Evolutionary conservation across 2,888 invertebrate genomes (phyloP).

Genomic region (Caradrina kadenii): DNA sequence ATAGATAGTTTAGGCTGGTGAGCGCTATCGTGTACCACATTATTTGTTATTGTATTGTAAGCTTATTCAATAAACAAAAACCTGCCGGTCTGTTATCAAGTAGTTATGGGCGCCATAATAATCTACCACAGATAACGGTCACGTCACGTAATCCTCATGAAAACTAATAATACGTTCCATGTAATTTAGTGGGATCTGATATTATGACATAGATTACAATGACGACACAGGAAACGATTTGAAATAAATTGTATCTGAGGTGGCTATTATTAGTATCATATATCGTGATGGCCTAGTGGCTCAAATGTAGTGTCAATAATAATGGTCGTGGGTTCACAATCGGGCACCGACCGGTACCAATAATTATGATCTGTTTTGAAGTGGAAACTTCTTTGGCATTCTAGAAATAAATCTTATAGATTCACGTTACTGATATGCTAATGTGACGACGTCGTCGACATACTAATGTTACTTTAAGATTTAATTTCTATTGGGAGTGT

Average conservation of each 20-base stretch:
- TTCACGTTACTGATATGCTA: no score
- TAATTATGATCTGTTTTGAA: no score
- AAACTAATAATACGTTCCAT: constrained; percentile 38
- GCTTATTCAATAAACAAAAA: constrained; percentile 17
- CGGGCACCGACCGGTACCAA: no score
- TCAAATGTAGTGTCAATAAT: no score
- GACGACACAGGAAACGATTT: constrained; percentile 23
- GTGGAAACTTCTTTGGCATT: no score
- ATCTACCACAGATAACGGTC: constrained; percentile 26
- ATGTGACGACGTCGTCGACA: no score
- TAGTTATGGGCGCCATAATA: constrained; percentile 20
- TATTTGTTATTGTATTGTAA: background rate
- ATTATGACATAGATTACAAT: constrained; percentile 25
- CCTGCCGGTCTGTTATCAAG: constrained; percentile 7
- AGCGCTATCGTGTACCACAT: background rate
- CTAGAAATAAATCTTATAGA: no score
- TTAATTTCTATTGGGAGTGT: no score
- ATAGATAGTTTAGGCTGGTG: no score
- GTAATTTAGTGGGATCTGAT: constrained; percentile 31
- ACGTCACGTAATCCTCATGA: constrained; percentile 32
- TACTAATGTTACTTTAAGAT: no score
- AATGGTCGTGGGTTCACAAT: no score
- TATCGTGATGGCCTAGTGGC: no score
- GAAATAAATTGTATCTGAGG: background rate
- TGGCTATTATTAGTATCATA: background rate